Evolutionary conservation across 2,113 vertebrate genomes (phyloP), one percentile per base, ranked within the genome.

Genomic region (Collichthys lucidus): DNA sequence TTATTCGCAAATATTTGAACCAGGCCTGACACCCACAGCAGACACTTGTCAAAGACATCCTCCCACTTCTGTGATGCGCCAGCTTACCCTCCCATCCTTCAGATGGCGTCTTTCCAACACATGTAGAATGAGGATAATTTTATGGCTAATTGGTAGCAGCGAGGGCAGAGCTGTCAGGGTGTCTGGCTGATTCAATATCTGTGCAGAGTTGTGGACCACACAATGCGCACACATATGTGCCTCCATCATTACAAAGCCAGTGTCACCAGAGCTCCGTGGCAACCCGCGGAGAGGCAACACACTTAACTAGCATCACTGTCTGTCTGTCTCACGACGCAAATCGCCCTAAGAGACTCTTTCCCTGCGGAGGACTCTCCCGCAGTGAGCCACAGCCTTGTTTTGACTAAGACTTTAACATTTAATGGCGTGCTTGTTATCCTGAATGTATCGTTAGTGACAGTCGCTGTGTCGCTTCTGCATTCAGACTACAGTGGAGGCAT

Each of bases 391-490:
- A 53, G 62, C 57, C 80, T 56, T 47, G 74, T 84, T 84, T 74
- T 77, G 55, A 67, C 82, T 11, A 2, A 49, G 50, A 67, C 74
- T 42, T 81, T 69, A 87, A 82, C 82, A 80, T 86, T 87, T 88
- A 89, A 89, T 83, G 70, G 78, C 65, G 77, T 44, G 76, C 90
- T 89, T 77, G 84, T 91, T 89, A 82, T 81, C 82, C 67, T 63
- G 67, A 73, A 77, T 64, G 60, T 61, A 67, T 78, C 19, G 7
- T 78, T 56, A 19, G 59, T 82, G 87, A 76, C 84, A 73, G 64
- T 44, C 0, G 12, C 59, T 29, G 50, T 77, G 70, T 69, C 42
- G 14, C 11, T 52, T 11, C 73, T 70, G 63, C 55, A 74, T 63
- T 35, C 49, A 71, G 40, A 72, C 24, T 19, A 20, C 50, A 56